These are phyloP conservation scores for Maniola hyperantus DNA, from an alignment of 2,888 invertebrate genomes.

Conservation along the genomic window DNA sequence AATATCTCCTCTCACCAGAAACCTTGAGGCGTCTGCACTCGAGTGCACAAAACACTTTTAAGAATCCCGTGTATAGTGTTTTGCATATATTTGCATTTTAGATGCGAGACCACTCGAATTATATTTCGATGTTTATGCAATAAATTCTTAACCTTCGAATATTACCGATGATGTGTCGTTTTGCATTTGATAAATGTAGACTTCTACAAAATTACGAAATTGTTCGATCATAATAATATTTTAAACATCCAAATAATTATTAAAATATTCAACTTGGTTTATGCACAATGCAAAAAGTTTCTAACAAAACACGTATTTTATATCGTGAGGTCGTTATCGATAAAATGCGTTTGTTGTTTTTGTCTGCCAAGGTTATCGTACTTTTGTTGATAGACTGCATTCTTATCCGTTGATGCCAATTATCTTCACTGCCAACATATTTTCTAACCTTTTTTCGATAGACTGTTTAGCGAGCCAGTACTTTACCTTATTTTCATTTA, in stretches of 20 bases:
- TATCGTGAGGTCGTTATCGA: neutral
- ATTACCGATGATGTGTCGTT: conserved; percentile 8
- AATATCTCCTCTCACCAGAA: conserved; percentile 39
- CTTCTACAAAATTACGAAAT: neutral
- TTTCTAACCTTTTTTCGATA: neutral
- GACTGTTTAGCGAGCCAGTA: conserved; percentile 3
- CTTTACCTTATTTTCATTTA: neutral
- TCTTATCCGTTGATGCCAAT: neutral
- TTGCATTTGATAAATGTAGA: neutral
- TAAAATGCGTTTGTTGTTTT: neutral
- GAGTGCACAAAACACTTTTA: conserved; percentile 6
- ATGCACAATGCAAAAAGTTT: neutral
- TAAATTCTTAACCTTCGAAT: conserved; percentile 15
- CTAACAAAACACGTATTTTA: neutral
- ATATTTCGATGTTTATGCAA: conserved; percentile 10
- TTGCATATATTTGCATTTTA: conserved; percentile 23
- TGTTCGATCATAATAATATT: neutral
- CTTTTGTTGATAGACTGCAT: neutral
- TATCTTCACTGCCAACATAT: neutral
- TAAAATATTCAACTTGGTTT: neutral
- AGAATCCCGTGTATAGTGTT: conserved; percentile 23
- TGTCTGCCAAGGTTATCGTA: neutral
- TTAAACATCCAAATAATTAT: neutral
- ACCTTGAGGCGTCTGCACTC: conserved; percentile 40
- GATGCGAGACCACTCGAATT: conserved; percentile 10